Base-by-base conservation (phyloP, 2,888 invertebrate genomes). In the Papilio protenor region DNA sequence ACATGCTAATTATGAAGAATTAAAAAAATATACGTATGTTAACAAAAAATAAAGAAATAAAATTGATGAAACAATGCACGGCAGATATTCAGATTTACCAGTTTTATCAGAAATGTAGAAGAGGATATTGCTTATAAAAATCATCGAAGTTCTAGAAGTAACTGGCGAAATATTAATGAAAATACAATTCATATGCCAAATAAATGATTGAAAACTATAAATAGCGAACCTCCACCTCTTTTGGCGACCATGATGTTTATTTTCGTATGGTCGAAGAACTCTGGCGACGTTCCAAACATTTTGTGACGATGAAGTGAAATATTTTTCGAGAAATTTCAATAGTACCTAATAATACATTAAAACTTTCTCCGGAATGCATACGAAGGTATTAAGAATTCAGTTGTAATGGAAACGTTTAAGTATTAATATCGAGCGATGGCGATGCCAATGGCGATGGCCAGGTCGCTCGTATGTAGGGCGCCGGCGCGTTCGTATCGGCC, bases 401-500 rank as follows among this genome's bases (percentile, higher is more conserved):
- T 52, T 23, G 52, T 21, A 75, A 64, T 72, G 61, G 55, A 33
- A 64, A 78, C 33, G 71, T 75, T 73, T 78, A 75, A 75, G 55
- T 16, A 71, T 75, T n/a, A 45, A 40, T 78, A 57, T 55, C 64
- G 74, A 75, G 74, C 70, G 87, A 86, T 84, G 82, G 83, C 57
- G 57, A 16, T 27, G 61, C 27, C 61, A 27, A 61, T 61, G 61
- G 61, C 61, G 23, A 61, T 61, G 61, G 23, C 23, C 61, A 27
- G 61, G 27, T 83, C 86, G 83, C 81, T 83, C 84, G 86, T 88
- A 92, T 88, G 91, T 93, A 92, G 93, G 91, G 88, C 85, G 86
- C 79, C 82, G 82, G 81, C 81, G 84, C 86, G 84, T 85, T 82
- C 85, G 85, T 88, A 89, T 90, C 91, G 93, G 90, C 92, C 94